Conservation (phyloP, 2,797 vertebrate species). For the Sebastes paucispinis region DNA sequence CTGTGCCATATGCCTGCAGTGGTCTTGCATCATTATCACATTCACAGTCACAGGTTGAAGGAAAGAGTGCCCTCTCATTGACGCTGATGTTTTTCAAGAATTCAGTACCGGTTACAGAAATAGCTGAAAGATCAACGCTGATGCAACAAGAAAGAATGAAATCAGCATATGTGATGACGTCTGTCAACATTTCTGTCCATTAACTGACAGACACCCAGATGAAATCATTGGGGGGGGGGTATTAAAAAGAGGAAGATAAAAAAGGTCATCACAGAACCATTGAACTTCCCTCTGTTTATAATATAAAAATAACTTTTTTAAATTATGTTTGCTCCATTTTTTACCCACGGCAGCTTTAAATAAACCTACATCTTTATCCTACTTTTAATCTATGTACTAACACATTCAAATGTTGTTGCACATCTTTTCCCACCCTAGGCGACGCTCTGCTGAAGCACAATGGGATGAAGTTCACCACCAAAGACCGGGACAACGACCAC, state of each 20-base stretch:
- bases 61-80: not conserved
- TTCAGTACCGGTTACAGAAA: not conserved
- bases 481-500: slow-evolving; percentile 95
- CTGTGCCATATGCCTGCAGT: slow-evolving; percentile 33
- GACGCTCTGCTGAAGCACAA: slow-evolving; percentile 96
- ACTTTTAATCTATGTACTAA: not conserved
- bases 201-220: slow-evolving; percentile 37
- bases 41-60: slow-evolving; percentile 27
- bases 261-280: slow-evolving; percentile 60
- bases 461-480: slow-evolving; percentile 98
- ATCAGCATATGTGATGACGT: not conserved
- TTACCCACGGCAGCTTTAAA: not conserved
- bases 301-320: no score
- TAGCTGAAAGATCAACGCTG: not conserved
- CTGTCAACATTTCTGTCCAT: slow-evolving; percentile 15
- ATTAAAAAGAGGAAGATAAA: slow-evolving; percentile 48
- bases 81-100: not conserved
- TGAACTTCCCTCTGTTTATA: no score
- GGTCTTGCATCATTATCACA: slow-evolving; percentile 46
- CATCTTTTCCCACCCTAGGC: slow-evolving; percentile 61
- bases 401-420: not conserved
- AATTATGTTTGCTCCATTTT: no score
- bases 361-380: not conserved
- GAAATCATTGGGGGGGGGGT: slow-evolving; percentile 7
- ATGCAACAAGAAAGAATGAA: not conserved